Percentiles rank a stretch among this genome's conserved stretches.
Conservation (phyloP, 2,113 vertebrate genomes). For the Rhinolophus ferrumequinum region DNA sequence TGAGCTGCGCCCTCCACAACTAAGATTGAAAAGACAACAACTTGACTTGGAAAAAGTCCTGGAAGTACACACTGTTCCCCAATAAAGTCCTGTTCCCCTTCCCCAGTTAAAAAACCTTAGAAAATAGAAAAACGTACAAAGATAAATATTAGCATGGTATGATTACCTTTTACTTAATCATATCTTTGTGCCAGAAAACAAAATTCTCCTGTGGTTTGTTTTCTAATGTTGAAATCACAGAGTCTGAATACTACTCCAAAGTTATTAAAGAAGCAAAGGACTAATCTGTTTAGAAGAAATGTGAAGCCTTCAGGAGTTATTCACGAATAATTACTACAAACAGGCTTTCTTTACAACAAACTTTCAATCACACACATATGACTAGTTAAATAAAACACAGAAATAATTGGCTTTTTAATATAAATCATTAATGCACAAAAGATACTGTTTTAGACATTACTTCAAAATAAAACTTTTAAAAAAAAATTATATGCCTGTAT, state of each 20-base stretch:
- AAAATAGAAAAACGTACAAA: conserved; percentile 60
- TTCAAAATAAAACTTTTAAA: background rate
- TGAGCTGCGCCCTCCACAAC: no score
- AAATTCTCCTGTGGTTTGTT: conserved; percentile 64
- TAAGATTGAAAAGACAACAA: no score
- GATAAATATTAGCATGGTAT: conserved; percentile 67
- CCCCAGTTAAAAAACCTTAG: no score
- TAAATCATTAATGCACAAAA: background rate
- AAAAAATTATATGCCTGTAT: background rate
- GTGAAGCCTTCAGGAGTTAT: background rate
- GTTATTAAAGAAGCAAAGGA: conserved; percentile 64
- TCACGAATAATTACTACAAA: conserved; percentile 1
- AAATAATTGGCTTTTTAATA: background rate
- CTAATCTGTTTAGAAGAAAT: conserved; percentile 20
- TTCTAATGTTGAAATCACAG: conserved; percentile 39
- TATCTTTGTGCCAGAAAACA: conserved; percentile 66
- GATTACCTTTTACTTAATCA: conserved; percentile 69
- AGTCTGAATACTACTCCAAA: conserved; percentile 33
- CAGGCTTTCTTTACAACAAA: background rate
- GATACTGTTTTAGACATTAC: background rate
- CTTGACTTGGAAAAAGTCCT: no score
- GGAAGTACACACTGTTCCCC: no score
- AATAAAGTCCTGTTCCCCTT: no score
- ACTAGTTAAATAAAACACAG: background rate
- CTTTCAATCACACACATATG: background rate